Evolutionary conservation across 2,113 vertebrate species (phyloP).

Genomic region (Labrus mixtus): DNA sequence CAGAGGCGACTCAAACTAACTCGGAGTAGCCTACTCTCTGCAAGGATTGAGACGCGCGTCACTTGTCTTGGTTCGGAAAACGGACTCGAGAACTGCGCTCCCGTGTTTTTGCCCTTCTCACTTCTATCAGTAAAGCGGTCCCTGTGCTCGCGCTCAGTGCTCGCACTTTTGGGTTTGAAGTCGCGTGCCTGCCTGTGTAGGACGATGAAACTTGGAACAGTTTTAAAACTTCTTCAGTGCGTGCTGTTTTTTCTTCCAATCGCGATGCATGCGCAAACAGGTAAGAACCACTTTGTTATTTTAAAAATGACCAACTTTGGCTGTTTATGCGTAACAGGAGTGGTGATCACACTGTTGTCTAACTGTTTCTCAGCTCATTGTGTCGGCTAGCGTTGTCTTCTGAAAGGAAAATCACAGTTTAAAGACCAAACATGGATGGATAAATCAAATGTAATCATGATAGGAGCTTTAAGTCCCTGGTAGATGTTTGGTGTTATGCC

Average conservation of each 20-base stretch:
- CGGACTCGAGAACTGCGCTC: background rate
- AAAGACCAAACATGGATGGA: background rate
- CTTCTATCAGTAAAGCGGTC: background rate
- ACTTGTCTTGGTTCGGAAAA: background rate
- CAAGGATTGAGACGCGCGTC: background rate
- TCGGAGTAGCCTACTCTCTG: background rate
- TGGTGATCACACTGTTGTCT: too few species aligned
- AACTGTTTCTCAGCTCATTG: background rate
- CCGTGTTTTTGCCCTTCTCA: too few species aligned
- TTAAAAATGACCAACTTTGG: background rate
- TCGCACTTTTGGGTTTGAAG: background rate
- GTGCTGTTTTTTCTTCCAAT: slow-evolving; percentile 40
- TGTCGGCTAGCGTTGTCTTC: background rate
- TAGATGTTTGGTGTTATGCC: background rate
- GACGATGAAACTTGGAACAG: slow-evolving; percentile 59
- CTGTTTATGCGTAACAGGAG: background rate
- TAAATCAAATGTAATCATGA: background rate
- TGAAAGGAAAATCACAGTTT: background rate
- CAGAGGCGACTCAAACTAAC: background rate
- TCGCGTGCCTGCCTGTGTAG: slow-evolving; percentile 11
- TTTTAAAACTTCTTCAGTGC: slow-evolving; percentile 51
- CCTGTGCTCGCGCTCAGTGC: background rate
- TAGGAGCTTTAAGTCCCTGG: background rate
- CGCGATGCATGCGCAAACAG: slow-evolving; percentile 57
- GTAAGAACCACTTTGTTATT: slow-evolving; percentile 49